These are phyloP conservation scores for Osmerus eperlanus DNA, from an alignment of 2,113 vertebrate species.

Conservation along the genomic window DNA sequence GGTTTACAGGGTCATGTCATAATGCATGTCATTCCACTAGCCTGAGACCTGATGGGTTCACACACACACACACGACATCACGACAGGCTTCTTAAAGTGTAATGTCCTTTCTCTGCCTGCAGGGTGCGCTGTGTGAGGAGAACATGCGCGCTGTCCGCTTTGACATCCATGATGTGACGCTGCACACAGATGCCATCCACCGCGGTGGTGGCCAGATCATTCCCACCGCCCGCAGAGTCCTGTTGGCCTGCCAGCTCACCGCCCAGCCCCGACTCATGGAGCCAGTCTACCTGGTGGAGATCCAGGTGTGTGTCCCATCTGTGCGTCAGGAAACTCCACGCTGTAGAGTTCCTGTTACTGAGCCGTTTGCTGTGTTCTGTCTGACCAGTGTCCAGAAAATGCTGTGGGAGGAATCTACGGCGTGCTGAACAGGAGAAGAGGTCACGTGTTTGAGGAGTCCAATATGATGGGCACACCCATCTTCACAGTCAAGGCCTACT, in stretches of 20 bases:
- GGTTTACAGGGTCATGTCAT: background rate
- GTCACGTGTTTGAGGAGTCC: conserved; percentile 83
- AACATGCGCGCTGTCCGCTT: conserved; percentile 81
- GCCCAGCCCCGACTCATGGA: conserved; percentile 81
- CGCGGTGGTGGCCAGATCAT: conserved; percentile 84
- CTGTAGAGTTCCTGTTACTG: no score
- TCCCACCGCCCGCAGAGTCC: conserved; percentile 77
- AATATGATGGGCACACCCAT: conserved; percentile 84
- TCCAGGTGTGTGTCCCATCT: conserved; percentile 67
- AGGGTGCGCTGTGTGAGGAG: conserved; percentile 83
- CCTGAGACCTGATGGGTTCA: background rate
- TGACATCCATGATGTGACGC: conserved; percentile 79
- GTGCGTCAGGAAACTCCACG: no score
- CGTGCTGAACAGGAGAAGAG: conserved; percentile 81
- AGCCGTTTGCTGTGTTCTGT: background rate
- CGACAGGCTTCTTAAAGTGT: background rate
- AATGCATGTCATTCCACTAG: no score
- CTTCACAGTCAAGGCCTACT: conserved; percentile 80
- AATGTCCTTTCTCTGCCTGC: background rate
- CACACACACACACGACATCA: background rate
- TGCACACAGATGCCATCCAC: conserved; percentile 82
- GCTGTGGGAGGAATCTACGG: conserved; percentile 83
- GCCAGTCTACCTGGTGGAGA: conserved; percentile 85
- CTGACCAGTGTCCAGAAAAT: conserved; percentile 76
- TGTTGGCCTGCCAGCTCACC: conserved; percentile 78